Conservation (phyloP, 2,888 invertebrate species). For the Drosophila mulleri region DNA sequence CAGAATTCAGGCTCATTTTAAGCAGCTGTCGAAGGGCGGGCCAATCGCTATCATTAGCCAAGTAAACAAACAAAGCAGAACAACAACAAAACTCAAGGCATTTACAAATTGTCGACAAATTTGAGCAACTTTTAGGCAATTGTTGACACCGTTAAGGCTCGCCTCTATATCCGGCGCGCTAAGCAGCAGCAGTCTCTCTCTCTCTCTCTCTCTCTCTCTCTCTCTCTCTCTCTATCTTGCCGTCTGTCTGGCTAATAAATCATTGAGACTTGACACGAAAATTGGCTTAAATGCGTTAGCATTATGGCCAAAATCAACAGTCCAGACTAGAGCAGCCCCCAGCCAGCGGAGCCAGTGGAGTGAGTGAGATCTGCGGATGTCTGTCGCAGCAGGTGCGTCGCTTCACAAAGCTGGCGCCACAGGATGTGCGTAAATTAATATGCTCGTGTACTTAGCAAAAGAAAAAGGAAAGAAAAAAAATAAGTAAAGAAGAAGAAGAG, state of each 20-base stretch:
- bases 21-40: slow-evolving; percentile 42
- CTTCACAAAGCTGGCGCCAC: slow-evolving; percentile 65
- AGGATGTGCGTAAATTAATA: slow-evolving; percentile 64
- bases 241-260: slow-evolving; percentile 69
- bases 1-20: slow-evolving; percentile 2
- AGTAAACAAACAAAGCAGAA: slow-evolving; percentile 17
- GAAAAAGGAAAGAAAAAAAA: too few relatives aligned
- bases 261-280: slow-evolving; percentile 73
- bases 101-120: slow-evolving; percentile 72
- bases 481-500: too few relatives aligned
- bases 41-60: slow-evolving; percentile 73
- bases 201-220: slow-evolving; percentile 8
- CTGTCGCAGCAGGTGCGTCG: slow-evolving; percentile 73
- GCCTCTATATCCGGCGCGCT: slow-evolving; percentile 30
- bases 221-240: slow-evolving; percentile 22
- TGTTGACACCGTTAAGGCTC: slow-evolving; percentile 65
- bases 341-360: neutral
- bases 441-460: slow-evolving; percentile 38
- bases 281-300: slow-evolving; percentile 78
- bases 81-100: neutral
- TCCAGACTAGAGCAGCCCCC: slow-evolving; percentile 24
- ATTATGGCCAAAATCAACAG: slow-evolving; percentile 75
- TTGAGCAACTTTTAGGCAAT: slow-evolving; percentile 65
- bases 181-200: slow-evolving; percentile 31
- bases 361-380: slow-evolving; percentile 19